A percentile compares a stretch with the other conserved stretches of the same genome.
These are phyloP conservation scores for Biston betularia DNA, from an alignment of 2,888 invertebrate genomes.

Conservation along the genomic window DNA sequence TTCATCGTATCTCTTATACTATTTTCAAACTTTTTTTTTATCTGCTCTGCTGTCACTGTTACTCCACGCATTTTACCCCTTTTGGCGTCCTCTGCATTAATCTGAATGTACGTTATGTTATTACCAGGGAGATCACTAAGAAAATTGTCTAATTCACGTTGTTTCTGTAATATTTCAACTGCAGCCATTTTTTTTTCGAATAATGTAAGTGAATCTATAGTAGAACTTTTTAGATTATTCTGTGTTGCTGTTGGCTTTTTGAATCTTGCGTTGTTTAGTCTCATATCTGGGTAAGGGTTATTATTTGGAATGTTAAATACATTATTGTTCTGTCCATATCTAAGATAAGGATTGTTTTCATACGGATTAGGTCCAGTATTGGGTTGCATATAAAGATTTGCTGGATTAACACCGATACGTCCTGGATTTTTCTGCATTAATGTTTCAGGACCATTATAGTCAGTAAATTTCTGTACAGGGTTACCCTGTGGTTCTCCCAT, in stretches of 20 bases:
- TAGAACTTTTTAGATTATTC: neutral
- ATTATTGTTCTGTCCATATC: too few relatives aligned
- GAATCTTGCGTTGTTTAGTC: neutral
- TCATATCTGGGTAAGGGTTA: neutral
- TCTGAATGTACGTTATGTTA: neutral
- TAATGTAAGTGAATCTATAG: neutral
- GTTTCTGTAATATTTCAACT: neutral
- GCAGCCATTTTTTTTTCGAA: conserved; percentile 1
- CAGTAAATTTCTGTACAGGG: neutral
- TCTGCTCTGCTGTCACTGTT: neutral
- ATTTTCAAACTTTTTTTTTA: neutral
- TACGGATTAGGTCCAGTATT: neutral
- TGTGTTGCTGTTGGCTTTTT: neutral
- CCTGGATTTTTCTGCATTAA: neutral
- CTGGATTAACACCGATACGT: neutral
- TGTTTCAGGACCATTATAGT: neutral
- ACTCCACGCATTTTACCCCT: neutral
- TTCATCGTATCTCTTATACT: neutral
- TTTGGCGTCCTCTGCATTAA: too few relatives aligned
- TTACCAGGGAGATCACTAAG: neutral
- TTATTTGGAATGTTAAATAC: too few relatives aligned
- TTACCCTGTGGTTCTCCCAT: neutral
- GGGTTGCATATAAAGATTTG: neutral
- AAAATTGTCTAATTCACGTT: neutral
- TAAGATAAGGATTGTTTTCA: neutral